These are phyloP conservation scores for Oncorhynchus keta DNA, from an alignment of 2,113 vertebrate genomes.

Conservation along the genomic window DNA sequence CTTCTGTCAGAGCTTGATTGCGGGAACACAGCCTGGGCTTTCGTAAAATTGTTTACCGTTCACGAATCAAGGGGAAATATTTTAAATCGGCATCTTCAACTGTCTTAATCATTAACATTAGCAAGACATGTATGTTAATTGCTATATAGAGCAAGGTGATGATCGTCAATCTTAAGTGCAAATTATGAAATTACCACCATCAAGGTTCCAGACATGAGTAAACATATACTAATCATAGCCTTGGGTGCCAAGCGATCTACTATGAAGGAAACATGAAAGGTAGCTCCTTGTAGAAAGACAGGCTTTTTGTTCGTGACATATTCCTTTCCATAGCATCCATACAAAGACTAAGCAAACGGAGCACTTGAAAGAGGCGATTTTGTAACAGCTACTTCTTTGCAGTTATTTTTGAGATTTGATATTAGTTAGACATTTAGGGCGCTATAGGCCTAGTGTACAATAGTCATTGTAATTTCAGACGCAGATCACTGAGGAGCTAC, in stretches of 20 bases:
- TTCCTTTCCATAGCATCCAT: slow-evolving; percentile 1
- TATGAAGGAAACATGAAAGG: slow-evolving; percentile 44
- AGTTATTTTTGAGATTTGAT: background rate
- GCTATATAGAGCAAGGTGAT: slow-evolving; percentile 72
- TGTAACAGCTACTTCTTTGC: background rate
- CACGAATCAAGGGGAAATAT: slow-evolving; percentile 82
- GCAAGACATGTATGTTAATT: slow-evolving; percentile 78
- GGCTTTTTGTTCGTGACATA: slow-evolving; percentile 36
- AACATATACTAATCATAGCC: slow-evolving; percentile 49
- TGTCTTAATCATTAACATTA: slow-evolving; percentile 78
- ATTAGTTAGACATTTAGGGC: background rate
- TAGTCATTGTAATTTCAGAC: background rate
- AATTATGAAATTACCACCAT: slow-evolving; percentile 59
- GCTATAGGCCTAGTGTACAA: background rate
- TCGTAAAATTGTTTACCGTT: slow-evolving; percentile 73
- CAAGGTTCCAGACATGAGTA: slow-evolving; percentile 50
- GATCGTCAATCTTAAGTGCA: slow-evolving; percentile 60
- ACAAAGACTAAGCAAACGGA: slow-evolving; percentile 8
- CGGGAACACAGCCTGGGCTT: slow-evolving; percentile 65
- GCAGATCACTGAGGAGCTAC: background rate
- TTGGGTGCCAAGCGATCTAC: slow-evolving; percentile 30
- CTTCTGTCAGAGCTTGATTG: slow-evolving; percentile 65
- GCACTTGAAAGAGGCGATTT: background rate
- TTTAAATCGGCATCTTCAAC: slow-evolving; percentile 82
- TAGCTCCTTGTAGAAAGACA: slow-evolving; percentile 15